These are phyloP conservation scores for Okamejei kenojei DNA, from an alignment of 2,797 vertebrate genomes.

Conservation along the genomic window DNA sequence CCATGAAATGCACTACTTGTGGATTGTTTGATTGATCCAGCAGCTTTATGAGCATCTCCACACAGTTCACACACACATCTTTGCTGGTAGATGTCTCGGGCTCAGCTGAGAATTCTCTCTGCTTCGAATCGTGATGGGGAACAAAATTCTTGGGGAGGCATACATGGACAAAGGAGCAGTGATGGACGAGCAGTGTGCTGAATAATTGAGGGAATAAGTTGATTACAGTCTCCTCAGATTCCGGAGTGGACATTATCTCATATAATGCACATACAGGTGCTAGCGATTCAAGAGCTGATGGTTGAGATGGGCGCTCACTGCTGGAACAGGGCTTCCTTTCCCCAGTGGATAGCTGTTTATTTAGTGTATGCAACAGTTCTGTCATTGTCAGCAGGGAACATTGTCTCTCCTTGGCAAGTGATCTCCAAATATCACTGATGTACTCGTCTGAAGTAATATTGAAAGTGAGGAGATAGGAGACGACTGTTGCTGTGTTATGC, in stretches of 20 bases:
- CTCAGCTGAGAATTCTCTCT: neutral
- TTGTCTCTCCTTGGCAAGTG: neutral
- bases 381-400: neutral
- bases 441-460: neutral
- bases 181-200: constrained; percentile 11
- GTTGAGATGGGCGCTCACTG: neutral
- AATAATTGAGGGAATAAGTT: constrained; percentile 24
- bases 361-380: neutral
- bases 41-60: neutral
- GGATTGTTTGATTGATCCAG: neutral
- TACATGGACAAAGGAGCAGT: neutral
- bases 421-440: constrained; percentile 22
- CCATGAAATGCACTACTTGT: neutral
- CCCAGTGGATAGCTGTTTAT: neutral
- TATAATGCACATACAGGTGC: constrained; percentile 12
- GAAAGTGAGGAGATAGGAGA: constrained; percentile 14
- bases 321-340: neutral
- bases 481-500: neutral
- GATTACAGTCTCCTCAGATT: neutral
- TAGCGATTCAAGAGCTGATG: neutral
- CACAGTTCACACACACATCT: constrained; percentile 20
- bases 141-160: neutral
- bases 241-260: constrained; percentile 5
- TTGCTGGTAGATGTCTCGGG: neutral
- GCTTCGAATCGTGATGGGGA: neutral